Conservation (phyloP, 2,113 vertebrate genomes). For the Tychaedon coryphoeus region DNA sequence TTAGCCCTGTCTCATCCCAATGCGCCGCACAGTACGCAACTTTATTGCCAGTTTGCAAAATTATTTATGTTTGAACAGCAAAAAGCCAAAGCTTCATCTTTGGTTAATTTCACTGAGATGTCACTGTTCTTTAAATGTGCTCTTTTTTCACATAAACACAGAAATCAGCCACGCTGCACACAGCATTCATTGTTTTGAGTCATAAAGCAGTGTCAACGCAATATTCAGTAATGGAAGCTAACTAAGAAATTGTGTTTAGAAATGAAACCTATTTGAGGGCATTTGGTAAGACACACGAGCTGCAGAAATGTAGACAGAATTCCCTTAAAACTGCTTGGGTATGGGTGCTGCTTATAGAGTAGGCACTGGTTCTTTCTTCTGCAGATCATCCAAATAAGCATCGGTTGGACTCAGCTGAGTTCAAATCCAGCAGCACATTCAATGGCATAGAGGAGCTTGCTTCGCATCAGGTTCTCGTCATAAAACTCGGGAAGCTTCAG, state of each 20-base stretch:
- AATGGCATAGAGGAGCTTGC: constrained; percentile 95
- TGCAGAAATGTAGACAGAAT: constrained; percentile 34
- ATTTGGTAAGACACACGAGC: constrained; percentile 42
- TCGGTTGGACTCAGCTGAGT: constrained; percentile 83
- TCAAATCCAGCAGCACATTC: constrained; percentile 97
- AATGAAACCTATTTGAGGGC: constrained; percentile 55
- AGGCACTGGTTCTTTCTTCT: constrained; percentile 52
- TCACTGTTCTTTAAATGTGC: constrained; percentile 60
- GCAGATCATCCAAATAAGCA: background rate
- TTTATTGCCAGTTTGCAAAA: constrained; percentile 59
- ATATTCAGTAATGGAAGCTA: constrained; percentile 39
- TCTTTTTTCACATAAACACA: constrained; percentile 46
- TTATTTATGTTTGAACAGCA: constrained; percentile 57
- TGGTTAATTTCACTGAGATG: constrained; percentile 81
- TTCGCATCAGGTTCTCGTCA: constrained; percentile 89
- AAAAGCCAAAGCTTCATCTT: constrained; percentile 82
- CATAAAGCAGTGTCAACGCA: constrained; percentile 56
- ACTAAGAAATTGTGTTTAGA: constrained; percentile 49
- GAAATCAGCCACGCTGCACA: constrained; percentile 53
- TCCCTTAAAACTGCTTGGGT: constrained; percentile 33
- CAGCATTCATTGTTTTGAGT: constrained; percentile 21
- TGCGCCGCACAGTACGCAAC: constrained; percentile 15
- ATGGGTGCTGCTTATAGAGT: constrained; percentile 45
- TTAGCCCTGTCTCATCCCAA: constrained; percentile 17
- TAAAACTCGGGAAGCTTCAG: constrained; percentile 97